Evolutionary conservation across 2,113 vertebrate genomes (phyloP), one percentile per base, ranked within the genome.

Genomic region (Caranx ignobilis): DNA sequence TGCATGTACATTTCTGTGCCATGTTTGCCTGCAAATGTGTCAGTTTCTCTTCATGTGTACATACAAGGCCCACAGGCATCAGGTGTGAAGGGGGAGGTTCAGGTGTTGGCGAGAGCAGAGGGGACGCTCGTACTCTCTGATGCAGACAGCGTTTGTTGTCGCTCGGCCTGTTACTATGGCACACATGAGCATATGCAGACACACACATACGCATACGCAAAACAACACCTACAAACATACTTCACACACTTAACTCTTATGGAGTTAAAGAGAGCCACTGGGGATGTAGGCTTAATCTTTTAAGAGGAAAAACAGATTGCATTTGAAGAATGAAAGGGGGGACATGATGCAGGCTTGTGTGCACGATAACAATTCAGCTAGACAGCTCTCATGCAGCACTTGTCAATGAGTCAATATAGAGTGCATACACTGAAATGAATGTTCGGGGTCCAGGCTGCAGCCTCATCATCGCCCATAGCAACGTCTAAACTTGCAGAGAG

Each of bases 71-170:
- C 48, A 11, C 75, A 75, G 91, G 93, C 93, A 90, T 93, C 94
- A 94, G 94, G 94, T 95, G 94, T 88, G 88, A 82, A 59, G 65
- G 45, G 5, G 48, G 84, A 87, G 91, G 89, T 77, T 93, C 95
- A 95, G 92, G 93, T 95, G 94, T 73, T 35, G 62, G 35, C 26
- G 75, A 72, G 78, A 83, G 87, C 82, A 21, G 82, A 48, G 82
- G 81, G 92, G 82, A 69, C 86, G 26, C 83, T 81, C 91, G 68
- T 87, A 45, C 84, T 91, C 75, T 88, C 78, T 3, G 66, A 68
- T 82, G 74, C 87, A 85, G 81, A 77, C 71, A 21, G 79, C 15
- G 86, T 92, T 92, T 93, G 94, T 93, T 93, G 91, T 91, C 60
- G 84, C 82, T 81, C 69, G 48, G 74, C 82, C 81, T 21, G 75